Conservation (phyloP, 2,888 invertebrate species). For the Drosophila nigricruria region DNA sequence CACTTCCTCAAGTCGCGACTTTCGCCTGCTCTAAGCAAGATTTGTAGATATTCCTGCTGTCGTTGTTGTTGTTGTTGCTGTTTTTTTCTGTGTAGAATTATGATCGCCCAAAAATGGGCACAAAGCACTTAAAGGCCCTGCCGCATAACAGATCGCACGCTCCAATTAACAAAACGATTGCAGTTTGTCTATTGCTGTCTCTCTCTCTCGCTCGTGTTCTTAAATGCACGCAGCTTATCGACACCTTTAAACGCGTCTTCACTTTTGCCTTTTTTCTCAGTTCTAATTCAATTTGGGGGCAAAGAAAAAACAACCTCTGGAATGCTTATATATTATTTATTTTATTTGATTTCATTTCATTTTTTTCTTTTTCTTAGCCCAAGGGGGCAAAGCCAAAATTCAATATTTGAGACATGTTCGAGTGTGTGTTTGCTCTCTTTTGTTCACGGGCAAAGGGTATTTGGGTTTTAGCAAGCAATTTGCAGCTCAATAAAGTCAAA, state of each 20-base stretch:
- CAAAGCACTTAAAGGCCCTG: conserved; percentile 15
- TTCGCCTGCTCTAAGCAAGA: conserved; percentile 56
- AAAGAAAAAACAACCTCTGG: conserved; percentile 6
- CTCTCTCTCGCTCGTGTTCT: not conserved
- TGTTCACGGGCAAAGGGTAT: not conserved
- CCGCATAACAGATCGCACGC: conserved; percentile 66
- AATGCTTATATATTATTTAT: conserved; percentile 24
- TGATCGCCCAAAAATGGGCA: conserved; percentile 28
- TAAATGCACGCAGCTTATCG: conserved; percentile 33
- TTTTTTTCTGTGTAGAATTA: conserved; percentile 24
- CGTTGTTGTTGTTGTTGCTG: not conserved
- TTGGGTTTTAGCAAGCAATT: not conserved
- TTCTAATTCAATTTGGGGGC: conserved; percentile 44
- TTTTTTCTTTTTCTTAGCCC: conserved; percentile 1
- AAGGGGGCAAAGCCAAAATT: conserved; percentile 6
- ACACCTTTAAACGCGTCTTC: conserved; percentile 40
- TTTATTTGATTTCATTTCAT: conserved; percentile 7
- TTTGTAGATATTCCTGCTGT: conserved; percentile 12
- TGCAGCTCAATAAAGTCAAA: not conserved
- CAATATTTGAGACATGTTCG: conserved; percentile 13
- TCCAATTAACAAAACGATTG: conserved; percentile 61
- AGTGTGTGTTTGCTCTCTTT: conserved; percentile 15
- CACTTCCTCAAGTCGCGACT: conserved; percentile 33
- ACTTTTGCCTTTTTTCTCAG: conserved; percentile 3
- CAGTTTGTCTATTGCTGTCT: conserved; percentile 10